Base-by-base conservation (phyloP, 2,797 vertebrate genomes). In the Chanos chanos region DNA sequence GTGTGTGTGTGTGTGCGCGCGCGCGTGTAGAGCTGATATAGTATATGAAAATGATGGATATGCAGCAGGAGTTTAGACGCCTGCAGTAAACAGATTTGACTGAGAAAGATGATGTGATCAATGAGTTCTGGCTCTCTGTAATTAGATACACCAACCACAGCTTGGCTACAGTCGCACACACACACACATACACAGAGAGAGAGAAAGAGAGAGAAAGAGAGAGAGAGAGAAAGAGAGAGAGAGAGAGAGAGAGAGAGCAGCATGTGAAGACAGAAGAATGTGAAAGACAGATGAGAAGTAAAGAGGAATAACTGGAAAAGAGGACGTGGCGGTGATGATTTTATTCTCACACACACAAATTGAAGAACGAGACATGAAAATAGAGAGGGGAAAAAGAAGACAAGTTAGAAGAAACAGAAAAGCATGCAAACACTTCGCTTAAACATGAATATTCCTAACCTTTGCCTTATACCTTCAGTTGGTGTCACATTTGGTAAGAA, bases 81-180 rank as follows among this genome's bases (percentile, higher is more conserved):
- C 82, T 77, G 85, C 77, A 66, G 85, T 90, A 90, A 91, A 89
- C 90, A 91, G 89, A 92, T 90, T 85, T 72, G 85, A 86, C 87
- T 88, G 87, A 83, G 86, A 84, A 86, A 84, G 81, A 62, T 78
- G 90, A 94, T 92, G 59, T 78, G 90, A 95, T 94, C 80, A 92
- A 94, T 95, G 80, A 84, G 79, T 85, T 88, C 66, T 86, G 78
- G 77, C 82, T 86, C 90, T 86, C 91, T 91, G 92, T 94, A 92
- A 94, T 94, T 92, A 93, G 92, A 93, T 90, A 89, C 92, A 91
- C 75, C 84, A 80, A 75, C 83, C 83, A 82, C 84, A 75, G 84
- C 80, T 85, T 78, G 83, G 79, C 84, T 84, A 80, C 81, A 90
- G 88, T 89, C 86, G 89, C 58, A 24, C 47, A 66, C 47, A 51